Evolutionary conservation across 2,113 vertebrate species (phyloP), one percentile per base, ranked within the genome.

Genomic region (Fulica atra): DNA sequence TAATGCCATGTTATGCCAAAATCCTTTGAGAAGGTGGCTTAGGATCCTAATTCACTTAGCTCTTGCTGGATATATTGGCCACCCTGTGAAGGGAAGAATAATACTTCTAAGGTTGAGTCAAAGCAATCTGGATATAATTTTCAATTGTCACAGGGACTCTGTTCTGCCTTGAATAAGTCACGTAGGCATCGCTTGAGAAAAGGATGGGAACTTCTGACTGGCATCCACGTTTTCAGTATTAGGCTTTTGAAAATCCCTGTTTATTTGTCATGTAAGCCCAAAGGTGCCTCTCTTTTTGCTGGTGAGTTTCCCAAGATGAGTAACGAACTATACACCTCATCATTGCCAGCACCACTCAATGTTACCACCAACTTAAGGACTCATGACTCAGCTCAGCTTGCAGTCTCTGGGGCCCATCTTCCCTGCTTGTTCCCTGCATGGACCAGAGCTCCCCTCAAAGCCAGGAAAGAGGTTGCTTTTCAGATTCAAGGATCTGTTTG

Each of bases 31-130:
- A 84, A 86, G 20, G 24, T 89, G 51, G 20, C 51, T 92, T 86
- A 42, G 64, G 31, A 42, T 81, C 23, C 17, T 25, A 26, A 54
- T 78, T 91, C 4, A 16, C 86, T 86, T 92, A 59, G 21, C 15
- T 19, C 0, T 54, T 77, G 68, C 48, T 88, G 71, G 33, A 11
- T n/a, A 10, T 0, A 0, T 66, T 66, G 83, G 60, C 42, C 29
- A 31, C 29, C 31, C 36, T 71, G 60, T 42, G 51, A 51, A 89
- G 61, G 46, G 69, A 70, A 84, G 53, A 70, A 35, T 38, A 53
- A 14, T 25, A 20, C 46, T 86, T 83, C 28, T 15, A 33, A 74
- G 68, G 25, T 5, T 71, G 77, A 91, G 24, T 64, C 69, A 91
- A 46, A n/a, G 36, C 28, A 78, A 78, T 68, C 23, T 68, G 89